These are phyloP conservation scores for Mylabris sibirica DNA, from an alignment of 2,888 invertebrate genomes.

Conservation along the genomic window DNA sequence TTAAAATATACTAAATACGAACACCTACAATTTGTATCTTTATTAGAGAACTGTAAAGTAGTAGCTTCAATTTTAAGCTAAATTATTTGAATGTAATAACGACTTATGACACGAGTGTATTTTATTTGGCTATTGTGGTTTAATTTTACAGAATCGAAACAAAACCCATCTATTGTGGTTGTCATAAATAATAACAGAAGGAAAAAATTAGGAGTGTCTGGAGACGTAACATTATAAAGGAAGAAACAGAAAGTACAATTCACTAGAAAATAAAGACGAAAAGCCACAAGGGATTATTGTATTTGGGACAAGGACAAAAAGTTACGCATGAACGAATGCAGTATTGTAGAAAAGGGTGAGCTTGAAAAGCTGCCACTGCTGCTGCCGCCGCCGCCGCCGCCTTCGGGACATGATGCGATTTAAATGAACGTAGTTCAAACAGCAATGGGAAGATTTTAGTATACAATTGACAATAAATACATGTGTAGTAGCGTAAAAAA, in stretches of 20 bases:
- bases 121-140: slow-evolving; percentile 21
- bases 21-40: background rate
- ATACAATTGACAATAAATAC: slow-evolving; percentile 40
- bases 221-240: slow-evolving; percentile 30
- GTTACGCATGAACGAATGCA: slow-evolving; percentile 34
- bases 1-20: background rate
- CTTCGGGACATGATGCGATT: slow-evolving; percentile 23
- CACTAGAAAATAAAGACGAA: slow-evolving; percentile 18
- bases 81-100: too few relatives aligned
- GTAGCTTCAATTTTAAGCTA: too few relatives aligned
- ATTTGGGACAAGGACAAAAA: slow-evolving; percentile 33
- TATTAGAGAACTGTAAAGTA: slow-evolving; percentile 10
- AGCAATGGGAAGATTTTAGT: slow-evolving; percentile 36
- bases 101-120: too few relatives aligned
- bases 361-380: slow-evolving; percentile 9
- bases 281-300: slow-evolving; percentile 36
- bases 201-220: slow-evolving; percentile 30
- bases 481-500: slow-evolving; percentile 39
- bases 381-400: slow-evolving; percentile 20
- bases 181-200: slow-evolving; percentile 26
- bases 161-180: slow-evolving; percentile 22
- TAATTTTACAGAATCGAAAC: slow-evolving; percentile 26
- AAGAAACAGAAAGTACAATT: slow-evolving; percentile 36
- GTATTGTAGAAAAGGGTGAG: slow-evolving; percentile 22
- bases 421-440: slow-evolving; percentile 25